A percentile compares a stretch with the other conserved stretches of the same genome.
These are phyloP conservation scores for Crotophaga sulcirostris DNA, from an alignment of 2,113 vertebrate species.

Conservation along the genomic window DNA sequence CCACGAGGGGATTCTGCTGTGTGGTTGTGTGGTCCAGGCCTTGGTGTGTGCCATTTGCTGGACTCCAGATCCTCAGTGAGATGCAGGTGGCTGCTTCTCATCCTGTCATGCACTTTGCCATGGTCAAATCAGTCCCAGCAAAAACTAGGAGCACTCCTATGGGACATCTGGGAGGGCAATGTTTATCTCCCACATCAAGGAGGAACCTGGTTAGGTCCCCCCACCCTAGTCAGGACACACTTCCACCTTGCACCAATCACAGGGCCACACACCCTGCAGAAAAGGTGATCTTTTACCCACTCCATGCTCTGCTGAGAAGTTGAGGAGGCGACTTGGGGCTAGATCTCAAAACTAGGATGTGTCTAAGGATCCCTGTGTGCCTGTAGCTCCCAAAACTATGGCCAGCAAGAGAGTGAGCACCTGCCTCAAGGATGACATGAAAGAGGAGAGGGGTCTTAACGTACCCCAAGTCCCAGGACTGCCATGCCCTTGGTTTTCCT, in stretches of 20 bases:
- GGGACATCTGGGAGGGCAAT: neutral
- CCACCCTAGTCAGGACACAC: neutral
- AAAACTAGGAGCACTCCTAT: neutral
- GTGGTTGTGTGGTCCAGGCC: neutral
- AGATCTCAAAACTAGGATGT: neutral
- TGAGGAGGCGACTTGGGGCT: too few species aligned
- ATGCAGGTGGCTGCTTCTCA: neutral
- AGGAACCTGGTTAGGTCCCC: neutral
- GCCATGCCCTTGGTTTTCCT: neutral
- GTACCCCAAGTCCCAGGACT: neutral
- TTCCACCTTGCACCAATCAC: neutral
- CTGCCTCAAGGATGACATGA: neutral
- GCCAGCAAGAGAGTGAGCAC: neutral
- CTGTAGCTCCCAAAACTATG: neutral
- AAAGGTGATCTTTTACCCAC: neutral
- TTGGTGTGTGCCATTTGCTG: fast-evolving
- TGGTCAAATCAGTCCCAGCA: neutral
- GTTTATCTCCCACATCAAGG: neutral
- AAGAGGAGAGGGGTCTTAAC: neutral
- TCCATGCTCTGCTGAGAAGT: neutral
- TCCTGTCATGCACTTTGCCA: neutral
- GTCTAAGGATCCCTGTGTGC: neutral
- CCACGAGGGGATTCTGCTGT: neutral
- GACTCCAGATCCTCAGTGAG: neutral
- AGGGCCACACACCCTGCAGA: neutral